phyloP scores from a whole-genome alignment of 2,888 invertebrate genomes.

The Hemistola chrysoprasaria region DNA sequence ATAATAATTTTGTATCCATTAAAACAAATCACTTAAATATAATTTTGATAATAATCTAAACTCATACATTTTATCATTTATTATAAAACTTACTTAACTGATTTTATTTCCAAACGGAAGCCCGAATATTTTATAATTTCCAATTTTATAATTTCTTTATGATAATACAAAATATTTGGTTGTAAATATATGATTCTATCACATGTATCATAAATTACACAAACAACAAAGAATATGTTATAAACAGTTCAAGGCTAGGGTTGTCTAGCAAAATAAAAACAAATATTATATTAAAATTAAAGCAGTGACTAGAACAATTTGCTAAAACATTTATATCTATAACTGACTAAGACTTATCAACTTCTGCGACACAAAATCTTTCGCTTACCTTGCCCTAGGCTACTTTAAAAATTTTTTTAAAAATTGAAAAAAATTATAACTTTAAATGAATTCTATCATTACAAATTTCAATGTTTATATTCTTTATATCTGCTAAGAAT shows the following conservation, averaged over 20 bases:
- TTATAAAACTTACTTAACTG: slow-evolving; percentile 3
- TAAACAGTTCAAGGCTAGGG: slow-evolving; percentile 12
- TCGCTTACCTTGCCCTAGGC: slow-evolving; percentile 30
- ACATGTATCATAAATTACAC: slow-evolving; percentile 14
- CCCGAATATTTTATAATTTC: slow-evolving; percentile 17
- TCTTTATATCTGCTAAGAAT: too few relatives aligned
- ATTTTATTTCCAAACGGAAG: slow-evolving; percentile 29
- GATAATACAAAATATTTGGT: background rate
- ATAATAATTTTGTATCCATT: slow-evolving; percentile 21
- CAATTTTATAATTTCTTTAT: background rate
- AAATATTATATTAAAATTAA: slow-evolving; percentile 3
- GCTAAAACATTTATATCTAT: slow-evolving; percentile 4
- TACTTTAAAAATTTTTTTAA: too few relatives aligned
- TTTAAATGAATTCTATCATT: too few relatives aligned
- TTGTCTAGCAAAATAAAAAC: slow-evolving; percentile 19
- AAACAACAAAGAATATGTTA: slow-evolving; percentile 4
- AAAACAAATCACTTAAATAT: slow-evolving; percentile 1
- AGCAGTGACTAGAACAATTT: slow-evolving; percentile 14
- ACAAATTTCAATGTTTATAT: too few relatives aligned
- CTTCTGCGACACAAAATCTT: slow-evolving; percentile 21
- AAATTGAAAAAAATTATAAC: too few relatives aligned
- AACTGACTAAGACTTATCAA: background rate
- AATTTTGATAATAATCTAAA: slow-evolving; percentile 1
- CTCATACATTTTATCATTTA: slow-evolving; percentile 1
- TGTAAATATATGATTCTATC: slow-evolving; percentile 3